These are phyloP conservation scores for Apistogramma diplotaenia DNA, from an alignment of 2,113 vertebrate genomes.

Conservation along the genomic window DNA sequence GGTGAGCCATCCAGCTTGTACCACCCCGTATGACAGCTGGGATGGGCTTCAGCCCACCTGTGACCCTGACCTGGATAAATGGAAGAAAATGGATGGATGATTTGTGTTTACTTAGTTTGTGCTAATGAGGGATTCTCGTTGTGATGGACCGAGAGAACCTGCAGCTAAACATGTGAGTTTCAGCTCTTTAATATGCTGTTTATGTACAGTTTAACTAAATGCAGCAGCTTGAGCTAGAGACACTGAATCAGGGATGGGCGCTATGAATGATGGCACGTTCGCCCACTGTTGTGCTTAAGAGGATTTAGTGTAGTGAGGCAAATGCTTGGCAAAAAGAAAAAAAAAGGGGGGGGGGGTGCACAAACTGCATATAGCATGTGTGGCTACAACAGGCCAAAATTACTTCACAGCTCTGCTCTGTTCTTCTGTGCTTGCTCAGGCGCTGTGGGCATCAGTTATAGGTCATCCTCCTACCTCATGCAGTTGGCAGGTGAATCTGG, in stretches of 20 bases:
- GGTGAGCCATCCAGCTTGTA: neutral
- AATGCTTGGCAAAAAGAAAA: neutral
- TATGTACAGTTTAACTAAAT: neutral
- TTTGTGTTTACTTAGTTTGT: neutral
- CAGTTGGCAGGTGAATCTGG: constrained; percentile 3
- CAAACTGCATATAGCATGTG: neutral
- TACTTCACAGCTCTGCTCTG: neutral
- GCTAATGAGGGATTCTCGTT: neutral
- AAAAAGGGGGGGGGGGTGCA: neutral
- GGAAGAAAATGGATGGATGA: neutral
- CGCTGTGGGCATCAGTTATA: neutral
- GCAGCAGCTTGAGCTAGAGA: neutral
- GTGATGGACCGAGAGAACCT: neutral
- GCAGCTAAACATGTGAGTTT: neutral
- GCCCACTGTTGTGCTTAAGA: neutral
- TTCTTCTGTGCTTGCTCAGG: neutral
- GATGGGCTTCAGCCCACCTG: neutral
- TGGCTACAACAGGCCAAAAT: neutral
- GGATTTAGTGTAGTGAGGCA: neutral
- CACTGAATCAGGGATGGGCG: neutral
- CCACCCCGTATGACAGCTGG: neutral
- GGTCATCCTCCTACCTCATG: neutral
- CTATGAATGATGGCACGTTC: neutral
- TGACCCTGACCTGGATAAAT: neutral
- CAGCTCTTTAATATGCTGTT: neutral